These are phyloP conservation scores for Thera obeliscata DNA, from an alignment of 2,888 invertebrate genomes.

Conservation along the genomic window DNA sequence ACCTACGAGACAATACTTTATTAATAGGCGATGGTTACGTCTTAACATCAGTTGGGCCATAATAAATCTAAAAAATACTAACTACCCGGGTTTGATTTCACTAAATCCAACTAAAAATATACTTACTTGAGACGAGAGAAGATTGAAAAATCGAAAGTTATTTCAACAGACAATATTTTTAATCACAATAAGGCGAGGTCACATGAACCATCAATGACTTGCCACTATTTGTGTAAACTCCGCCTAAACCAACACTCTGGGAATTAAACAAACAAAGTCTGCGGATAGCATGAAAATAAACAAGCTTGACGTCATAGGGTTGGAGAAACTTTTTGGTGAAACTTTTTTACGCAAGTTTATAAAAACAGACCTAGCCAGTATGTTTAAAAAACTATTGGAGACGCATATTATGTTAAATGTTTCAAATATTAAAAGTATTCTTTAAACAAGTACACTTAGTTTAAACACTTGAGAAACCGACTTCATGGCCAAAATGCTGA, in stretches of 20 bases:
- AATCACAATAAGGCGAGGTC: slow-evolving; percentile 42
- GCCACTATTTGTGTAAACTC: slow-evolving; percentile 60
- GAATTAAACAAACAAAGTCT: slow-evolving; percentile 69
- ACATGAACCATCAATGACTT: slow-evolving; percentile 60
- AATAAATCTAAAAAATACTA: neutral
- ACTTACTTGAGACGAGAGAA: slow-evolving; percentile 26
- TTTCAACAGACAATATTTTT: slow-evolving; percentile 41
- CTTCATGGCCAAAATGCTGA: too few species aligned
- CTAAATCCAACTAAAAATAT: neutral
- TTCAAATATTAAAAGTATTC: too few species aligned
- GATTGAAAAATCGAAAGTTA: slow-evolving; percentile 53
- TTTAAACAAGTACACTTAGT: too few species aligned
- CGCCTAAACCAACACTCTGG: slow-evolving; percentile 61
- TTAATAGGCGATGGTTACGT: too few species aligned
- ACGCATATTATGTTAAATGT: too few species aligned
- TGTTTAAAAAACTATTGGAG: too few species aligned
- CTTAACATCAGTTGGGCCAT: too few species aligned
- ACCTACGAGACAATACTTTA: too few species aligned
- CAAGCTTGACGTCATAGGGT: slow-evolving; percentile 48
- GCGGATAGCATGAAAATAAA: slow-evolving; percentile 59
- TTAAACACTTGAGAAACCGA: too few species aligned
- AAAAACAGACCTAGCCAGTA: too few species aligned
- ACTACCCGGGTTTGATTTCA: neutral
- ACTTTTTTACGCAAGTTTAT: slow-evolving; percentile 4
- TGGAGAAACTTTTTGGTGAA: slow-evolving; percentile 16